Base-by-base conservation (phyloP, 2,888 invertebrate genomes). In the Syritta pipiens region DNA sequence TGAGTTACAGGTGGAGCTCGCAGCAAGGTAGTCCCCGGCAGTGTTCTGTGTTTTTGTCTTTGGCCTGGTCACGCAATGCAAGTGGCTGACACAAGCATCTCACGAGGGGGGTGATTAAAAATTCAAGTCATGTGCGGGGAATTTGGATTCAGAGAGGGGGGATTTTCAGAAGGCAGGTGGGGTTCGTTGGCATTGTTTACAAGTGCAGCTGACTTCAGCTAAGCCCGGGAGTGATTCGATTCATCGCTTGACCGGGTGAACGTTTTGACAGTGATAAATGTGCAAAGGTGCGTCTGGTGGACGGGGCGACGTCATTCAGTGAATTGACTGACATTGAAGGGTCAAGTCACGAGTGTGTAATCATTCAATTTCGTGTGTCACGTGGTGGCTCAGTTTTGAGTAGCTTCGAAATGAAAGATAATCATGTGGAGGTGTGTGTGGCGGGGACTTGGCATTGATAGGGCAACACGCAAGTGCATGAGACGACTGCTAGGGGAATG, bases 341-440 rank as follows among this genome's bases (percentile, higher is more conserved):
- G 68, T 62, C 63, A 72, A 72, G 49, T 72, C 32, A 40, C 62
- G 72, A 63, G 48, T 55, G n/a, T n/a, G n/a, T n/a, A n/a, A 37
- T 6, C 12, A 17, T 17, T 6, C 17, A 14, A 14, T 37, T 14
- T 37, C 37, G 19, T 37, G 37, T 37, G 37, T 37, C 37, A 37
- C 37, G 37, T 37, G 37, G n/a, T n/a, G n/a, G n/a, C n/a, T n/a
- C n/a, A n/a, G n/a, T n/a, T n/a, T n/a, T n/a, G n/a, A n/a, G n/a
- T n/a, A n/a, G n/a, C n/a, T n/a, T n/a, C n/a, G n/a, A n/a, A n/a
- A n/a, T n/a, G n/a, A 6, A 14, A 35, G 35, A 35, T 14, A 14
- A 17, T 37, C 10, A 17, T 17, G 37, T 37, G 37, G 37, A 4
- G n/a, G 19, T 17, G 37, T 1, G n/a, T 37, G 12, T 37, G 37